Conservation (phyloP, 2,888 invertebrate genomes). For the Didymodactylos carnosus region DNA sequence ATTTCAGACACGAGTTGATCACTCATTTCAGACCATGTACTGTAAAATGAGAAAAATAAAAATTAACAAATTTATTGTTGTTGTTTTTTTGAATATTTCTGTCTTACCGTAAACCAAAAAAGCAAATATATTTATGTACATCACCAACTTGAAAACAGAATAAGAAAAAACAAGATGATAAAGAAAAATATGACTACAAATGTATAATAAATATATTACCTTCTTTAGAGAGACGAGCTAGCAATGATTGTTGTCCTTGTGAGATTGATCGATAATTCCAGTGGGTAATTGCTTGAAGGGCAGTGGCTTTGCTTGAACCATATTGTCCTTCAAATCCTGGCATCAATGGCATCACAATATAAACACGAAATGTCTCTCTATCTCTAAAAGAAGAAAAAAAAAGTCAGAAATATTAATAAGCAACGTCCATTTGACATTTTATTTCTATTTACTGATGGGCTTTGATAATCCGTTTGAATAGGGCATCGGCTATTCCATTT, state of each 20-base stretch:
- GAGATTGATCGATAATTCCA: slow-evolving; percentile 94
- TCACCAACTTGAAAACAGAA: too few relatives aligned
- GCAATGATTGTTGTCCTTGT: slow-evolving; percentile 62
- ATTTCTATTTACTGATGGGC: slow-evolving; percentile 37
- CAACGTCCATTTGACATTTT: background rate
- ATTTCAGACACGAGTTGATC: slow-evolving; percentile 55
- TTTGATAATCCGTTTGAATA: slow-evolving; percentile 60
- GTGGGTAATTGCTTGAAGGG: slow-evolving; percentile 76
- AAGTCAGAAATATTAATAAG: too few relatives aligned
- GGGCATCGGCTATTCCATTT: slow-evolving; percentile 68
- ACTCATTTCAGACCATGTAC: slow-evolving; percentile 10
- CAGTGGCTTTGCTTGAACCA: slow-evolving; percentile 23
- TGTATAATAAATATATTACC: too few relatives aligned
- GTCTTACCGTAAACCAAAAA: slow-evolving; percentile 76
- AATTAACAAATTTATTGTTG: too few relatives aligned
- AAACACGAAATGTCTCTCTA: slow-evolving; percentile 61
- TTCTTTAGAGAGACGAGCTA: slow-evolving; percentile 44
- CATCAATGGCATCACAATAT: slow-evolving; percentile 72
- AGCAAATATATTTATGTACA: slow-evolving; percentile 65
- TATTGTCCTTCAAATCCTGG: slow-evolving; percentile 37
- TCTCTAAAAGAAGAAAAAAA: slow-evolving; percentile 39
- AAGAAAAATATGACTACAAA: too few relatives aligned
- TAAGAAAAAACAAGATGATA: too few relatives aligned
- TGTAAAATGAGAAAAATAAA: too few relatives aligned
- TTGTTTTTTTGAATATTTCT: too few relatives aligned